Base-by-base conservation (phyloP, 2,888 invertebrate species). In the Eupithecia vulgata region DNA sequence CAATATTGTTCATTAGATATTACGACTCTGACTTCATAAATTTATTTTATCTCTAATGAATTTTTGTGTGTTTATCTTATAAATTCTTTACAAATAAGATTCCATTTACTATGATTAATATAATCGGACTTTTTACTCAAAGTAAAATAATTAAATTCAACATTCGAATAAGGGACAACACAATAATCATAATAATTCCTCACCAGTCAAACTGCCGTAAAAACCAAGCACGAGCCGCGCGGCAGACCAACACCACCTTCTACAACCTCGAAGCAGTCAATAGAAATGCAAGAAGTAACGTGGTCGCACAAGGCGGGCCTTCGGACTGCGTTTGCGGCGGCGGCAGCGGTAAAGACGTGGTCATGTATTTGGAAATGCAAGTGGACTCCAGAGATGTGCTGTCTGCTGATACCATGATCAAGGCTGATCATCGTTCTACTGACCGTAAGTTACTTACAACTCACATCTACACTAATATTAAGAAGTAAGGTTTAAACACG, bases 371-470 rank as follows among this genome's bases (percentile, higher is more conserved):
- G 15, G 94, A 94, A 76, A 83, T 94, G 88, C 82, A 91, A 35
- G 94, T 95, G 1, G 93, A 91, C 1, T 88, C 93, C 1, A 94
- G 93, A 79, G 93, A 95, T 25, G 91, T 95, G 52, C 86, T 95
- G 66, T 92, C 95, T 0, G 95, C 97, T 0, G 96, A 97, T 83
- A 95, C 95, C 37, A 90, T 96, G 37, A 94, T 96, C 21, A 94
- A 96, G 67, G 96, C 96, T 5, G 96, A 94, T 75, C 93, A 93
- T 76, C 86, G 88, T 4, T 85, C 88, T 93, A 85, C 88, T 5
- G 75, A 79, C 35, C 86, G 92, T 92, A 79, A 86, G 88, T 87
- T 40, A 45, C 45, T 45, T n/a, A 1, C 5, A 37, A 37, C 8
- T 37, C 37, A 37, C 5, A 37, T 1, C 37, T 37, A 37, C 37